Conservation (phyloP, 1,140 invertebrate species). For the Brachionus paranguensis region DNA sequence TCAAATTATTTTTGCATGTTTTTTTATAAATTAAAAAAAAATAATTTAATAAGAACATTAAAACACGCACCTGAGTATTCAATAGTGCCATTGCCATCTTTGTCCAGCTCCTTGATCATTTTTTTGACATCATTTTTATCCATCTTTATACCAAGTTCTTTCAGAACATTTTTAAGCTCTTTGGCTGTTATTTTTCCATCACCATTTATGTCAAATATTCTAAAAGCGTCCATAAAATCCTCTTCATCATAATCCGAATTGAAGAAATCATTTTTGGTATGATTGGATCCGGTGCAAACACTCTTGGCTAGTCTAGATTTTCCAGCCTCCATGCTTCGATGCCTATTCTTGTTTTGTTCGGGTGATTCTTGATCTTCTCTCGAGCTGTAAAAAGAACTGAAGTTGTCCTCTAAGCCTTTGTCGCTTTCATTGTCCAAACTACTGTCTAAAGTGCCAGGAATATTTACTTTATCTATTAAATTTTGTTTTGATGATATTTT, state of each 20-base stretch:
- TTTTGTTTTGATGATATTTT: not conserved
- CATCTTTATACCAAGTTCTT: constrained; percentile 38
- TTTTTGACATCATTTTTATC: constrained; percentile 30
- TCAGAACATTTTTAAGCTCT: constrained; percentile 36
- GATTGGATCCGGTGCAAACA: constrained; percentile 3
- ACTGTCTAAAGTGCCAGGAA: not conserved
- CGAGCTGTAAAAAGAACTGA: not conserved
- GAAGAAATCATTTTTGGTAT: not conserved
- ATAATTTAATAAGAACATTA: not conserved
- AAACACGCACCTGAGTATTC: constrained; percentile 19
- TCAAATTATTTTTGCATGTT: too few species aligned
- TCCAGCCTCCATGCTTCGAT: not conserved
- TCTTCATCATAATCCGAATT: constrained; percentile 39
- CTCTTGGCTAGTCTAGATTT: not conserved
- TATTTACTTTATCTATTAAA: not conserved
- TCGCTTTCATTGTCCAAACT: constrained; percentile 2
- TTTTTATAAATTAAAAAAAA: too few species aligned
- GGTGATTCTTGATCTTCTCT: not conserved
- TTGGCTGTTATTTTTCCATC: constrained; percentile 39
- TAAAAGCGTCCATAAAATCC: constrained; percentile 34
- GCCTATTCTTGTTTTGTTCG: not conserved
- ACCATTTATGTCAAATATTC: constrained; percentile 30
- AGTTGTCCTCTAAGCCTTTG: not conserved
- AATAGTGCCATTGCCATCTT: constrained; percentile 37
- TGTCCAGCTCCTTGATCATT: constrained; percentile 37